Evolutionary conservation across 64 coral and sea anemone species (phyloP).

Genomic region (Hydrozoanthus tunicans): DNA sequence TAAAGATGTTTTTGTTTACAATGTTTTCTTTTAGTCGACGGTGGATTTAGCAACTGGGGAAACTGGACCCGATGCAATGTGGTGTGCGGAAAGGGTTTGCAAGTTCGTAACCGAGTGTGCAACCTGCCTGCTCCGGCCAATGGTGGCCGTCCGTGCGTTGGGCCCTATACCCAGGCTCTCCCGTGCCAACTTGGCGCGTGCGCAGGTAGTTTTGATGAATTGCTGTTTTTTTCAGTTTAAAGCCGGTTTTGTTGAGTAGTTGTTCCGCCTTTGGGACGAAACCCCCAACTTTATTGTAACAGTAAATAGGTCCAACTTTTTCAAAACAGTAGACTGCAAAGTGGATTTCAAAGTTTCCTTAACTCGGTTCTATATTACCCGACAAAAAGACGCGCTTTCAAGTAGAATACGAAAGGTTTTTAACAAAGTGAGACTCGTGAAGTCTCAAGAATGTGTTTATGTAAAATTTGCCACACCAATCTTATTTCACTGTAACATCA

Average conservation of each 20-base stretch:
- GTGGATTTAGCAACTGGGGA: conserved; percentile 80
- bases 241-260: neutral
- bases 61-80: conserved; percentile 49
- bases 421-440: too few relatives aligned
- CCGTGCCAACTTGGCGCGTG: conserved; percentile 5
- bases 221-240: neutral
- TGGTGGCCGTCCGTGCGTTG: conserved; percentile 38
- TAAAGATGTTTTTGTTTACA: neutral
- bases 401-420: too few relatives aligned
- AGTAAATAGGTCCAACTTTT: too few relatives aligned
- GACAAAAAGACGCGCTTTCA: too few relatives aligned
- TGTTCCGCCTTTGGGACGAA: neutral
- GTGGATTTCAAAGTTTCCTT: too few relatives aligned
- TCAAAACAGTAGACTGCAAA: too few relatives aligned
- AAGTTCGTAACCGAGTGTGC: conserved; percentile 39
- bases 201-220: conserved; percentile 22
- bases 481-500: too few relatives aligned
- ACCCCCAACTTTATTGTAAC: neutral
- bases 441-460: too few relatives aligned
- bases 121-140: conserved; percentile 15
- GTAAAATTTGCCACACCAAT: too few relatives aligned
- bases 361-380: too few relatives aligned
- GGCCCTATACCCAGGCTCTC: conserved; percentile 43
- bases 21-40: conserved; percentile 65
- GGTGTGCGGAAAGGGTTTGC: conserved; percentile 23